Conservation (phyloP, 1,140 invertebrate genomes). For the Cylas formicarius region DNA sequence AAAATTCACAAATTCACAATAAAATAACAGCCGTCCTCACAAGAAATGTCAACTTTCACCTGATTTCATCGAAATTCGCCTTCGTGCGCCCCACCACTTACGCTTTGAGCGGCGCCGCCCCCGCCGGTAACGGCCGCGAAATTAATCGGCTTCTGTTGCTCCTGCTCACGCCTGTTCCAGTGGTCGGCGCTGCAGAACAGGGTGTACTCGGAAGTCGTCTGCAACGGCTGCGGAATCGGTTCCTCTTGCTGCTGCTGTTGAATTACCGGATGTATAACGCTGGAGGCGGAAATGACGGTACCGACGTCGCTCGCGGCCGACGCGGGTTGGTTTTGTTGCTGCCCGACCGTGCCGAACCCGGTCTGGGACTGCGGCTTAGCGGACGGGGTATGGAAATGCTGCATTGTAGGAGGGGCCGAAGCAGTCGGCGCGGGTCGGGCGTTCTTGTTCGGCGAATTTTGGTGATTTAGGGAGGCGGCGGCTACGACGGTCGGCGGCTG, state of each 20-base stretch:
- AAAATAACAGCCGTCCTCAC: too few relatives aligned
- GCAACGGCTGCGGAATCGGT: neutral
- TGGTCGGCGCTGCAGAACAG: conserved; percentile 65
- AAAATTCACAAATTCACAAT: too few relatives aligned
- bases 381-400: conserved; percentile 36
- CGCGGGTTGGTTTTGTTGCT: conserved; percentile 12
- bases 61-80: too few relatives aligned
- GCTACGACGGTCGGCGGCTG: conserved; percentile 9
- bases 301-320: conserved; percentile 9
- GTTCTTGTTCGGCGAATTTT: conserved; percentile 47
- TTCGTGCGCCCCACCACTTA: too few relatives aligned
- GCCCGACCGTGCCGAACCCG: conserved; percentile 5
- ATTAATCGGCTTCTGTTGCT: conserved; percentile 60
- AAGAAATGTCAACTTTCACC: too few relatives aligned
- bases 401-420: conserved; percentile 43
- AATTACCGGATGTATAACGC: conserved; percentile 3
- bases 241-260: conserved; percentile 15
- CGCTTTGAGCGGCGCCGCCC: conserved; percentile 31
- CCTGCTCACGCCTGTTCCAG: conserved; percentile 50
- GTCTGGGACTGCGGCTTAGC: conserved; percentile 7
- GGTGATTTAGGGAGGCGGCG: neutral
- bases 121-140: conserved; percentile 67
- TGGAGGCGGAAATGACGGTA: conserved; percentile 1
- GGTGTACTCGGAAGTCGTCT: conserved; percentile 57
- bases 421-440: conserved; percentile 47